Conservation (phyloP, 1,140 invertebrate species). For the Euwallacea similis region DNA sequence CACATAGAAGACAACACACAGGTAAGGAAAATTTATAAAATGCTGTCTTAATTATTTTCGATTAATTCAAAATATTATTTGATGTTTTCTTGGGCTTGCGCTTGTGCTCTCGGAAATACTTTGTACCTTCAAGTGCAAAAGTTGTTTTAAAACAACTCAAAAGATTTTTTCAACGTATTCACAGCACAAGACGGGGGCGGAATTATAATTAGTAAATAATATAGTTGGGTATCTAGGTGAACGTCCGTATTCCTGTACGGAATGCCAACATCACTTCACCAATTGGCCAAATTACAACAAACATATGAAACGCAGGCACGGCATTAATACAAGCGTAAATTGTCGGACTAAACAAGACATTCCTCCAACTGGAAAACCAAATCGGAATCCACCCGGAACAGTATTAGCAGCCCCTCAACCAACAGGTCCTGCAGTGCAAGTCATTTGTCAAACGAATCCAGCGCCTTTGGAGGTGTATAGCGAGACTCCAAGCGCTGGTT, state of each 20-base stretch:
- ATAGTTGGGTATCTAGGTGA: constrained; percentile 47
- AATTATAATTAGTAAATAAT: neutral
- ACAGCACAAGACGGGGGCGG: neutral
- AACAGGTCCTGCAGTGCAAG: constrained; percentile 8
- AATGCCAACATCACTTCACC: constrained; percentile 70
- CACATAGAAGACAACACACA: constrained; percentile 67
- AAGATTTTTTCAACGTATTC: neutral
- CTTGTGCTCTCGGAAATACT: no score
- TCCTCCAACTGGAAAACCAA: constrained; percentile 52
- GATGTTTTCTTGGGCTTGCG: no score
- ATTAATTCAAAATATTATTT: no score
- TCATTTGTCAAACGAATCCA: constrained; percentile 18
- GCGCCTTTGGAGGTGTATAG: constrained; percentile 35
- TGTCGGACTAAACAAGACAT: constrained; percentile 51
- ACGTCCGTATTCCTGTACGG: constrained; percentile 62
- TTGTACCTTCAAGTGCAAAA: no score
- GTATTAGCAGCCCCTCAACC: constrained; percentile 49
- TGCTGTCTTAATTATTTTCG: no score
- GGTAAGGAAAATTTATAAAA: constrained; percentile 38
- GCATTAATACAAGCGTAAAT: constrained; percentile 58
- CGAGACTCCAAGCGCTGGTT: constrained; percentile 37
- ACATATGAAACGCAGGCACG: constrained; percentile 72
- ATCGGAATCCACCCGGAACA: constrained; percentile 52
- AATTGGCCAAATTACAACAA: constrained; percentile 79
- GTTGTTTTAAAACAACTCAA: neutral